These are phyloP conservation scores for Lysiphlebus fabarum DNA, from an alignment of 1,140 invertebrate species.

Conservation along the genomic window DNA sequence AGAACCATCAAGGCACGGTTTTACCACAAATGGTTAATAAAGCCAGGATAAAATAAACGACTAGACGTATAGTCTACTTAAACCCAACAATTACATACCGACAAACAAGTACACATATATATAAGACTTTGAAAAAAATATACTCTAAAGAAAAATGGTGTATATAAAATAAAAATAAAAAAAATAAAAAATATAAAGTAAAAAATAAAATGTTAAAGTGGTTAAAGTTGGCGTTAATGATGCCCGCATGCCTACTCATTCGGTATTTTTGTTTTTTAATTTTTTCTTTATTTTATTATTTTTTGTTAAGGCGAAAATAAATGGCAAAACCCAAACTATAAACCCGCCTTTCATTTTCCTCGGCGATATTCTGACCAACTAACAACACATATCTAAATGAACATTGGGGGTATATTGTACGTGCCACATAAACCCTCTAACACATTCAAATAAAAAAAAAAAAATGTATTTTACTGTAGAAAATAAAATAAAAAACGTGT, in stretches of 20 bases:
- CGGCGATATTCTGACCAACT: too few relatives aligned
- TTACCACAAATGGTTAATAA: conserved; percentile 46
- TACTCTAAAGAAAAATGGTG: conserved; percentile 11
- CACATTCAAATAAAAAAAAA: too few relatives aligned
- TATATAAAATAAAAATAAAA: background rate
- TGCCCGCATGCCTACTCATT: conserved; percentile 39
- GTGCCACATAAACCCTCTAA: background rate
- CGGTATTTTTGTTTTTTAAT: background rate
- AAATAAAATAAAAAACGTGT: too few relatives aligned
- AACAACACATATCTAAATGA: too few relatives aligned
- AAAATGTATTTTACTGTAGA: too few relatives aligned
- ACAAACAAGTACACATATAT: too few relatives aligned
- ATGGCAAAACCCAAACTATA: conserved; percentile 27
- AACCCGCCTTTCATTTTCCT: too few relatives aligned
- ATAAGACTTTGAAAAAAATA: too few relatives aligned
- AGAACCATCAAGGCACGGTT: conserved; percentile 28
- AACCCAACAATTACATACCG: too few relatives aligned
- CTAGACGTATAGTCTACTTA: conserved; percentile 13
- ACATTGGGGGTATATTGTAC: too few relatives aligned
- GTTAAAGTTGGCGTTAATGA: conserved; percentile 49
- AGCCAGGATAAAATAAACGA: conserved; percentile 31
- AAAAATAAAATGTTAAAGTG: background rate
- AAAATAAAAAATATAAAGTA: too few relatives aligned
- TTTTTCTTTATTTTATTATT: conserved; percentile 16
- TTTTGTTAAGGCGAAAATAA: conserved; percentile 35